A percentile compares a stretch with the other conserved stretches of the same genome.
These are phyloP conservation scores for Salvelinus fontinalis DNA, from an alignment of 2,113 vertebrate species.

Conservation along the genomic window DNA sequence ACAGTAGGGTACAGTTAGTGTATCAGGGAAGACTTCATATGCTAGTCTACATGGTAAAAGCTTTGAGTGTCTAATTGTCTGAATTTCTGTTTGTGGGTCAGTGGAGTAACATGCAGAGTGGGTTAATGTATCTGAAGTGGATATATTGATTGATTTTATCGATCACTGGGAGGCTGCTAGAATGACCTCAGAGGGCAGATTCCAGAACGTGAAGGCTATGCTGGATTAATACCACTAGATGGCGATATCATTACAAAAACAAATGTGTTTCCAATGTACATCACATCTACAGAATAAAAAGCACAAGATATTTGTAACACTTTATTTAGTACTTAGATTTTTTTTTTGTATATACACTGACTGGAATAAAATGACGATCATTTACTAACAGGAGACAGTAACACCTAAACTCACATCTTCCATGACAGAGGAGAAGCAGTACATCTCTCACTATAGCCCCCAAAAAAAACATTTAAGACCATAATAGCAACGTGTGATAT, in stretches of 20 bases:
- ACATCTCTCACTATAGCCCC: slow-evolving; percentile 44
- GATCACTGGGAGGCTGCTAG: slow-evolving; percentile 43
- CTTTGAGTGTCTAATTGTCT: slow-evolving; percentile 43
- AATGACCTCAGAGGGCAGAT: slow-evolving; percentile 53
- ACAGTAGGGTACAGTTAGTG: no score
- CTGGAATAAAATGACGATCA: slow-evolving; percentile 33
- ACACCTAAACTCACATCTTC: slow-evolving; percentile 46
- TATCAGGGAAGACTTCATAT: no score
- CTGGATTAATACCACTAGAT: slow-evolving; percentile 53
- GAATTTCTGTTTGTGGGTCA: slow-evolving; percentile 52
- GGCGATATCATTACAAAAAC: slow-evolving; percentile 40
- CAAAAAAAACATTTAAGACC: slow-evolving; percentile 22
- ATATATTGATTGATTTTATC: slow-evolving; percentile 63
- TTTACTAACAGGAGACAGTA: slow-evolving; percentile 28
- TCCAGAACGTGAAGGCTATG: not conserved
- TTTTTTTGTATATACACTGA: slow-evolving; percentile 67
- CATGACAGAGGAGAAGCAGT: slow-evolving; percentile 43
- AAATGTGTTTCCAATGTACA: not conserved
- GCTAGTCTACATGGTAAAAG: slow-evolving; percentile 20
- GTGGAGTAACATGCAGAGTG: slow-evolving; percentile 42
- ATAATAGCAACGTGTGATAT: slow-evolving; percentile 34
- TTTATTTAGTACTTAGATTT: slow-evolving; percentile 45
- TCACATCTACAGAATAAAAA: not conserved
- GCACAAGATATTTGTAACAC: not conserved
- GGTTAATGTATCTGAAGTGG: slow-evolving; percentile 57